phyloP scores from a whole-genome alignment of 2,797 vertebrate genomes.

The Thripadectes ignobilis region DNA sequence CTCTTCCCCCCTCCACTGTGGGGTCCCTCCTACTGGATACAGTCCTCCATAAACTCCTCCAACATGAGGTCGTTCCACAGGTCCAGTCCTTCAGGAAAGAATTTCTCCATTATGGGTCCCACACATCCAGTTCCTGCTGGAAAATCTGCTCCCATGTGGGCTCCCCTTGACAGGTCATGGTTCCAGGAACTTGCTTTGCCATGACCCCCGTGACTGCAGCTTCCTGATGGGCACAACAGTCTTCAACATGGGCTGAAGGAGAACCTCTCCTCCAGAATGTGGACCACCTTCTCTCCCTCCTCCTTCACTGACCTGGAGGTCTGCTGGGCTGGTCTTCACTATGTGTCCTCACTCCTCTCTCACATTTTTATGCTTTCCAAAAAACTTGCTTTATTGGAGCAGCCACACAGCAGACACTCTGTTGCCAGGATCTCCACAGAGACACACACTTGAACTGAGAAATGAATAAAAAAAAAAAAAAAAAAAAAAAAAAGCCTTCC shows the following conservation, averaged over 20 bases:
- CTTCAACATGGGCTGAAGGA: fast-evolving
- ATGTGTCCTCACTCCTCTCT: neutral
- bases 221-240: neutral
- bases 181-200: neutral
- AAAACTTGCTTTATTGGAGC: fast-evolving
- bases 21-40: neutral
- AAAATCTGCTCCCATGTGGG: neutral
- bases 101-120: neutral
- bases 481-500: neutral
- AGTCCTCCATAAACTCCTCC: neutral
- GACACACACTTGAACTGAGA: neutral
- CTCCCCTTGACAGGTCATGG: fast-evolving
- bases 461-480: neutral
- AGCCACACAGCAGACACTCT: neutral
- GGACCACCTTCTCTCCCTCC: neutral
- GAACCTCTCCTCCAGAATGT: neutral
- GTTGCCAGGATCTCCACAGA: neutral
- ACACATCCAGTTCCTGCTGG: fast-evolving
- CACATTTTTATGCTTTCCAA: neutral
- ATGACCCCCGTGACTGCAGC: neutral
- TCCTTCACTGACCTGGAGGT: neutral
- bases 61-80: neutral
- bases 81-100: neutral
- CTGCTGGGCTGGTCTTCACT: neutral
- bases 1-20: neutral